Evolutionary conservation across 2,888 invertebrate species (phyloP).

Genomic region (Clostera curtula): DNA sequence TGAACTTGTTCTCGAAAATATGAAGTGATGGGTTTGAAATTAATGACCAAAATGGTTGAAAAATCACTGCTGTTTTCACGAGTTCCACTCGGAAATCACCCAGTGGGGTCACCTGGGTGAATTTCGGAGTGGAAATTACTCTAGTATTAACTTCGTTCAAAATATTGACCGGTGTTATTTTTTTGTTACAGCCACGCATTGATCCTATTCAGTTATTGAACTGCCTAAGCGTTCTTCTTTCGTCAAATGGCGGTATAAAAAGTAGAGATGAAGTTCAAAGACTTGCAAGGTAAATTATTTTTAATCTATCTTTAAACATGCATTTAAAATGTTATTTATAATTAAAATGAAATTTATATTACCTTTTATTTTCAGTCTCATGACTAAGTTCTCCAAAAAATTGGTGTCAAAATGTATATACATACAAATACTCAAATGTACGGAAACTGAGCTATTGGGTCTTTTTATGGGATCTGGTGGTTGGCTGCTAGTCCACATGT

Average conservation of each 20-base stretch:
- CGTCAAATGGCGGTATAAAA: conserved; percentile 90
- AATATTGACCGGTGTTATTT: conserved; percentile 13
- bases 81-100: too few species aligned
- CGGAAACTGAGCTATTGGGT: conserved; percentile 86
- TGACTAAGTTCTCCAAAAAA: conserved; percentile 96
- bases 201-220: conserved; percentile 92
- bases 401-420: conserved; percentile 97
- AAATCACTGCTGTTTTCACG: too few species aligned
- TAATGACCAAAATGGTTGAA: too few species aligned
- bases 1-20: too few species aligned
- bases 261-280: conserved; percentile 91
- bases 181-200: conserved; percentile 88
- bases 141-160: too few species aligned
- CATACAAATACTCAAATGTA: conserved; percentile 91
- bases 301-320: neutral
- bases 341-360: conserved; percentile 6
- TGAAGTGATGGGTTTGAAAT: too few species aligned
- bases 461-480: conserved; percentile 94
- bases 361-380: conserved; percentile 81
- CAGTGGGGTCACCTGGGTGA: too few species aligned
- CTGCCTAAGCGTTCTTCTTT: conserved; percentile 90
- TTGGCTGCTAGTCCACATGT: conserved; percentile 92
- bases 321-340: conserved; percentile 3
- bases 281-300: conserved; percentile 81
- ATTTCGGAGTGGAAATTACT: too few species aligned